phyloP scores from a whole-genome alignment of 2,888 invertebrate species.

The Perithous albicinctus region DNA sequence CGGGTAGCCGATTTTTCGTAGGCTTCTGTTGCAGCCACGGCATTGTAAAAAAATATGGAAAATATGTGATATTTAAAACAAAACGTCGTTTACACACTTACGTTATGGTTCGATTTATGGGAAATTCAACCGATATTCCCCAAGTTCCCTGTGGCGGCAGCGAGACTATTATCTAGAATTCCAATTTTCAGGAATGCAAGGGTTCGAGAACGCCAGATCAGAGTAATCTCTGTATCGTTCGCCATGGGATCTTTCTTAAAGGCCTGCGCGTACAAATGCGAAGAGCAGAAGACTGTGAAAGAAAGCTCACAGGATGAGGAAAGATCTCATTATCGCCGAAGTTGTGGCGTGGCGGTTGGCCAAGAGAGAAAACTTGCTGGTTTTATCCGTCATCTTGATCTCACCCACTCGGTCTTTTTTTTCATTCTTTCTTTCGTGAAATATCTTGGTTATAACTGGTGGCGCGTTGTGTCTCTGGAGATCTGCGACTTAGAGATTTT shows the following conservation, averaged over 20 bases:
- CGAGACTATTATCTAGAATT: conserved; percentile 8
- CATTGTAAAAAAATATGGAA: background rate
- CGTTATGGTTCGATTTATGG: no score
- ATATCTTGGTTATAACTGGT: conserved; percentile 56
- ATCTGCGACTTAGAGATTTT: conserved; percentile 59
- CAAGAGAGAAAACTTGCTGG: conserved; percentile 35
- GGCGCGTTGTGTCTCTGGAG: conserved; percentile 35
- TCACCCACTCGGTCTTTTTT: conserved; percentile 34
- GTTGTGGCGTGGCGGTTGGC: conserved; percentile 31
- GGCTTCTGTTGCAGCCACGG: no score
- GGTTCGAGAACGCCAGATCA: conserved; percentile 18
- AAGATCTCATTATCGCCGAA: conserved; percentile 58
- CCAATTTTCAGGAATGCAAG: conserved; percentile 48
- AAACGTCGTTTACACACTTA: no score
- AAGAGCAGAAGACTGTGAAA: background rate
- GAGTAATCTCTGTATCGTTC: conserved; percentile 33
- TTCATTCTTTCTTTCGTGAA: conserved; percentile 48
- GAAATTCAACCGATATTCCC: conserved; percentile 15
- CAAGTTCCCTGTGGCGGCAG: background rate
- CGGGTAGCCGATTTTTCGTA: no score
- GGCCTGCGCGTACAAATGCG: background rate
- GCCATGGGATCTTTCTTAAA: conserved; percentile 14
- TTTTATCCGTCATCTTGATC: conserved; percentile 62
- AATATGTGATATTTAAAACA: background rate
- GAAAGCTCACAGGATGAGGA: conserved; percentile 2